Conservation (phyloP, 2,888 invertebrate genomes). For the Ornithoptera priamus region DNA sequence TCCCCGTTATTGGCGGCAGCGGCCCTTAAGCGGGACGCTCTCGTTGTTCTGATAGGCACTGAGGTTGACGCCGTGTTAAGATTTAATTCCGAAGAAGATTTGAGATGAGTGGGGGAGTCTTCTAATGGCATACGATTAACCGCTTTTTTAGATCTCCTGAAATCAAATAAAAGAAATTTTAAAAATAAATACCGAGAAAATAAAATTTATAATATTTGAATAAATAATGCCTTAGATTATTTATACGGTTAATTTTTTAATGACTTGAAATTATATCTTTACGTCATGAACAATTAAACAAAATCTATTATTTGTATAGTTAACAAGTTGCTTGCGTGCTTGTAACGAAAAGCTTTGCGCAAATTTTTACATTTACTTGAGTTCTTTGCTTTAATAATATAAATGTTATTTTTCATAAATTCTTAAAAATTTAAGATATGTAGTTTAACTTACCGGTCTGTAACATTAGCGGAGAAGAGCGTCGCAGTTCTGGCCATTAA, state of each 20-base stretch:
- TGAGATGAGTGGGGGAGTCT: conserved; percentile 58
- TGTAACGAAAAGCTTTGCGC: too few relatives aligned
- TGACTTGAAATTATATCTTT: too few relatives aligned
- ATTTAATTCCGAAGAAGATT: conserved; percentile 74
- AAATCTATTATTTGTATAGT: too few relatives aligned
- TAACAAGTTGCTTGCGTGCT: too few relatives aligned
- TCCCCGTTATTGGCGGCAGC: conserved; percentile 76
- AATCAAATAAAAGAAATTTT: conserved; percentile 39
- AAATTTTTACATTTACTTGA: too few relatives aligned
- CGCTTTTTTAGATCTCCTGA: conserved; percentile 62
- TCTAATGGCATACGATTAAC: conserved; percentile 56
- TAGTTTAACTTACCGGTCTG: conserved; percentile 59
- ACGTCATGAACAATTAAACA: too few relatives aligned
- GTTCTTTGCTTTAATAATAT: neutral
- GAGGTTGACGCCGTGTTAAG: conserved; percentile 68
- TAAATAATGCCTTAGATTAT: neutral
- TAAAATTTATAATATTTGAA: neutral
- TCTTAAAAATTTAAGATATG: neutral
- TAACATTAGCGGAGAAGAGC: conserved; percentile 84
- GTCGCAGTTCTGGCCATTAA: conserved; percentile 81
- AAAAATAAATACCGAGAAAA: neutral
- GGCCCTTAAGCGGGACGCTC: conserved; percentile 85
- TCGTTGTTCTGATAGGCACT: conserved; percentile 84
- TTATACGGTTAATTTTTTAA: too few relatives aligned
- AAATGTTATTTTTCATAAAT: neutral